Evolutionary conservation across 2,888 invertebrate genomes (phyloP), one percentile per base, ranked within the genome.

Genomic region (Actias luna): DNA sequence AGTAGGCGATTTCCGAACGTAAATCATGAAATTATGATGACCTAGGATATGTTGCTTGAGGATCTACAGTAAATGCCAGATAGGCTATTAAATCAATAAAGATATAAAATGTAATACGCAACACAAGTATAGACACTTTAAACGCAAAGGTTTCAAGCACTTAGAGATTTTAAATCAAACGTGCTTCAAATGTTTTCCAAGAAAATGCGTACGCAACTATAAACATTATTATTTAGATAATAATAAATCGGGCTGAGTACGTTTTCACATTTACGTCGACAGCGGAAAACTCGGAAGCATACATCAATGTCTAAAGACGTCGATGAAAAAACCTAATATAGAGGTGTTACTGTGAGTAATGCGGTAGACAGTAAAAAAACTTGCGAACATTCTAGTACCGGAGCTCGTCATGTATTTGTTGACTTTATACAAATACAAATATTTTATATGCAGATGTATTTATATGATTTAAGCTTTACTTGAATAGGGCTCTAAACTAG

Each of bases 281-380:
- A 33, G 59, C 31, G 46, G 55, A 55, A 61, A 61, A 52, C 62
- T 62, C 58, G 18, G 62, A 29, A 50, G 59, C 55, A 62, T 64
- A 55, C 33, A 62, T 64, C 61, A 64, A 60, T 58, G 62, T 62
- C 60, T 60, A 36, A 36, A 58, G 58, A 58, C 16, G 58, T 25
- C 33, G 39, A 58, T 42, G 59, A 65, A 55, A 61, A 59, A 58
- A 60, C 63, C 63, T 63, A 18, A 59, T 61, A 59, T 60, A 65
- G 60, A 63, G 68, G 73, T 66, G 69, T 64, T 67, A 67, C 64
- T 71, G 68, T 69, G 72, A 74, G 67, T 68, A 73, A 73, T 74
- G 73, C 66, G 67, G 74, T 65, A 64, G 69, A 71, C 67, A 69
- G 42, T 61, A 18, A 57, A 59, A 58, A 65, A 68, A 70, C 72